Percentiles rank a stretch among this genome's conserved stretches.
Evolutionary conservation across 1,140 invertebrate species (phyloP).

Genomic region (Drosophila pectinifera): DNA sequence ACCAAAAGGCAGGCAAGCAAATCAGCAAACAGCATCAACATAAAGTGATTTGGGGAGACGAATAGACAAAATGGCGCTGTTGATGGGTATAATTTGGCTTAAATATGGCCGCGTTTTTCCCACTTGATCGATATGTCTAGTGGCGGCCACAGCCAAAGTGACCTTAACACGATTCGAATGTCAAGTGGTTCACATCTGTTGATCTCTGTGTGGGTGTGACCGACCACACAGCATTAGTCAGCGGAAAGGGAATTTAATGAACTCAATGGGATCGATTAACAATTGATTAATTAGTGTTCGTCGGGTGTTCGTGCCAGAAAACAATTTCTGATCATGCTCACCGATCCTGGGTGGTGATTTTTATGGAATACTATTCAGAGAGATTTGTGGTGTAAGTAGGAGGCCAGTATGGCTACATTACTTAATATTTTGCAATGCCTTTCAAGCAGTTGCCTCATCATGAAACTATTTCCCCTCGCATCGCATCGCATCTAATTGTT

Average conservation of each 20-base stretch:
- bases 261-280: constrained; percentile 35
- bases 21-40: constrained; percentile 11
- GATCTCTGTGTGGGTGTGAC: constrained; percentile 33
- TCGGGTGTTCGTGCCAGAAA: constrained; percentile 4
- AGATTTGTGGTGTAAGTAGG: too few relatives aligned
- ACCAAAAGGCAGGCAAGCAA: constrained; percentile 8
- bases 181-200: constrained; percentile 34
- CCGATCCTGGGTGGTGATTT: neutral
- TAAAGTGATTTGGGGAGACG: constrained; percentile 32
- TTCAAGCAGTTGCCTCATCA: constrained; percentile 4
- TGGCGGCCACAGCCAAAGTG: constrained; percentile 9
- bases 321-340: constrained; percentile 9
- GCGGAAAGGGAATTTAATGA: constrained; percentile 30
- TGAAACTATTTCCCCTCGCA: constrained; percentile 20
- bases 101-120: constrained; percentile 28
- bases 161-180: constrained; percentile 52
- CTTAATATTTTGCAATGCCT: neutral
- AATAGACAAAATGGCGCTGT: constrained; percentile 14
- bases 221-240: constrained; percentile 39
- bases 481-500: constrained; percentile 24
- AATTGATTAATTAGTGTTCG: constrained; percentile 27
- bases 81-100: constrained; percentile 47
- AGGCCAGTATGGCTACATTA: too few relatives aligned
- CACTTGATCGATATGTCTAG: constrained; percentile 39
- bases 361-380: neutral